phyloP scores from a whole-genome alignment of 2,113 vertebrate genomes.

The Eudorcas thomsonii region DNA sequence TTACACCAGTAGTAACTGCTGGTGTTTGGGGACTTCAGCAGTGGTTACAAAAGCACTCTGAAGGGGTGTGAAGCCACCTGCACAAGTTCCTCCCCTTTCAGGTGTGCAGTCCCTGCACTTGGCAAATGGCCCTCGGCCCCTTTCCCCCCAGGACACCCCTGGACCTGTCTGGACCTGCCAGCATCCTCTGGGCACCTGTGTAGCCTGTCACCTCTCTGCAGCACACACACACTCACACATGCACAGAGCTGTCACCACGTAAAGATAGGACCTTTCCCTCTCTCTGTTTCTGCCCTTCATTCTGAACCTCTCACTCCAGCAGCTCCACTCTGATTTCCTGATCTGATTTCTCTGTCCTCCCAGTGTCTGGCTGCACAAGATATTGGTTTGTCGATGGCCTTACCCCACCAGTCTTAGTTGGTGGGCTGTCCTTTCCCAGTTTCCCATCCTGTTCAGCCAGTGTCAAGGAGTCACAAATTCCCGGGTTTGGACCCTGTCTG shows the following conservation, averaged over 20 bases:
- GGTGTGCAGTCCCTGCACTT: not conserved
- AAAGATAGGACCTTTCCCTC: not conserved
- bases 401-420: not conserved
- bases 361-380: not conserved
- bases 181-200: not conserved
- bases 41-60: not conserved
- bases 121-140: not conserved
- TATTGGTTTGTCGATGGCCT: not conserved
- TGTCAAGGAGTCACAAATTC: not conserved
- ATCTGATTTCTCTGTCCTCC: not conserved
- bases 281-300: not conserved
- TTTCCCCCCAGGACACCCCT: not conserved
- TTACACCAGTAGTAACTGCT: too few species aligned
- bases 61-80: not conserved
- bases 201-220: not conserved
- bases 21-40: not conserved
- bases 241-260: rapidly evolving
- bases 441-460: not conserved
- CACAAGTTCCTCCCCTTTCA: not conserved
- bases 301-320: not conserved
- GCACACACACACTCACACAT: not conserved
- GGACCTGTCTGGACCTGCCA: not conserved
- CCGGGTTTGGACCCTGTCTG: too few species aligned
- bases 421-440: not conserved
- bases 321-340: not conserved